Evolutionary conservation across 2,797 vertebrate species (phyloP), one percentile per base, ranked within the genome.

Genomic region (Alectoris magna): DNA sequence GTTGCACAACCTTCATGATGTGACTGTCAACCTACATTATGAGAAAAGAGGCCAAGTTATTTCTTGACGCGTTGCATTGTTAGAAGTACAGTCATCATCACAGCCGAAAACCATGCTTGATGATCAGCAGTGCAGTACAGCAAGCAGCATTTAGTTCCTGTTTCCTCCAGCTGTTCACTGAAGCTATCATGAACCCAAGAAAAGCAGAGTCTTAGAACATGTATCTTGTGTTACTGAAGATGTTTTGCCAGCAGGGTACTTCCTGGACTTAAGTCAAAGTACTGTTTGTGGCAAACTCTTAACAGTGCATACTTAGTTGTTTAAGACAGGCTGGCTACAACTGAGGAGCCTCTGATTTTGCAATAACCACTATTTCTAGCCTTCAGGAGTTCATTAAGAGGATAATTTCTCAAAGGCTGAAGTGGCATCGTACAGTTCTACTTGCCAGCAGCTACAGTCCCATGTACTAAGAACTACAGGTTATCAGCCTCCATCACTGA

Each of bases 1-100:
- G 98, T 95, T 99, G 99, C 64, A 99, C 99, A 31, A 99, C 99
- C 94, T 99, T 99, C 98, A 99, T 98, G 94, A 99, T 99, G 95
- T 99, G 98, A 95, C 98, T 98, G 95, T 98, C 99, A 53, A 99
- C 98, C 99, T 99, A 95, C 0, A 0, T 0, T 14, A 29, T 34
- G 31, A 82, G 67, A 27, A 22, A 22, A 9, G 17, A 51, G 3
- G 12, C 49, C 17, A 34, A 3, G 19, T 87, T 72, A 71, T 11
- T 77, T 59, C 67, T 67, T 3, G 0, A 36, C 11, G 14, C 24
- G 15, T 3, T 34, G 44, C 36, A 15, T 10, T 1, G 14, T 46
- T n/a, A 41, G 6, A 49, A 66, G 36, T 17, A 44, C 48, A 41
- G 58, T 18, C 24, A 2, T 55, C 23, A 4, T 6, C 29, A 7